phyloP scores from a whole-genome alignment of 2,888 invertebrate species.

The Erebia aethiops region DNA sequence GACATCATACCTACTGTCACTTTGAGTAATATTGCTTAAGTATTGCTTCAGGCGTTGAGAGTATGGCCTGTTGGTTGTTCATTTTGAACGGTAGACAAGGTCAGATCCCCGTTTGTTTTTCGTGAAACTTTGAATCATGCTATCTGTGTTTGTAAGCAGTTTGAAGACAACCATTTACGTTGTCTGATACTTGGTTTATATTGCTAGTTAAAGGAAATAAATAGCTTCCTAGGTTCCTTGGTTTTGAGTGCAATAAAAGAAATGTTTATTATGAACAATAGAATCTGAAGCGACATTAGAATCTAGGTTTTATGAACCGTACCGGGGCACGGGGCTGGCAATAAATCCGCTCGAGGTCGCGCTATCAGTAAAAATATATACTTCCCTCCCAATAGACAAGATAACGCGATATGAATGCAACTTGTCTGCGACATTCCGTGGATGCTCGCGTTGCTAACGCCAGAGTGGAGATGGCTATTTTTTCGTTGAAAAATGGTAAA shows the following conservation, averaged over 20 bases:
- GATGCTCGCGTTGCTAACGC: conserved; percentile 38
- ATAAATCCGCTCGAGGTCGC: conserved; percentile 47
- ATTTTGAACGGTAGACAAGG: too few species aligned
- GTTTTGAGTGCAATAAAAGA: conserved; percentile 12
- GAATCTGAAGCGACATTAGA: conserved; percentile 29
- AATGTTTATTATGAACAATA: conserved; percentile 27
- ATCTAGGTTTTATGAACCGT: conserved; percentile 35
- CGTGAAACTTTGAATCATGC: too few species aligned
- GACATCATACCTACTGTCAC: too few species aligned
- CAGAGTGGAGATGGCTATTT: conserved; percentile 28
- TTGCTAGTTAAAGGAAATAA: not conserved
- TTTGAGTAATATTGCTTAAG: too few species aligned
- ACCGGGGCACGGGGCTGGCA: conserved; percentile 25
- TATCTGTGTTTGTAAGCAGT: not conserved
- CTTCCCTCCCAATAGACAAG: conserved; percentile 49
- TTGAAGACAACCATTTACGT: not conserved
- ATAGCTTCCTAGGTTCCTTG: conserved; percentile 7
- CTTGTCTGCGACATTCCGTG: conserved; percentile 48
- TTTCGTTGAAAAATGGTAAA: too few species aligned
- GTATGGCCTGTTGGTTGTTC: too few species aligned
- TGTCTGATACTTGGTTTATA: not conserved
- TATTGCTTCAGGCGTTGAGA: too few species aligned
- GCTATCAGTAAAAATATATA: conserved; percentile 51
- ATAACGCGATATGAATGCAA: conserved; percentile 51
- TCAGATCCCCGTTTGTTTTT: too few species aligned